A percentile compares a stretch with the other conserved stretches of the same genome.
Conservation (phyloP, 2,797 vertebrate species). For the Phrynocephalus forsythii region DNA sequence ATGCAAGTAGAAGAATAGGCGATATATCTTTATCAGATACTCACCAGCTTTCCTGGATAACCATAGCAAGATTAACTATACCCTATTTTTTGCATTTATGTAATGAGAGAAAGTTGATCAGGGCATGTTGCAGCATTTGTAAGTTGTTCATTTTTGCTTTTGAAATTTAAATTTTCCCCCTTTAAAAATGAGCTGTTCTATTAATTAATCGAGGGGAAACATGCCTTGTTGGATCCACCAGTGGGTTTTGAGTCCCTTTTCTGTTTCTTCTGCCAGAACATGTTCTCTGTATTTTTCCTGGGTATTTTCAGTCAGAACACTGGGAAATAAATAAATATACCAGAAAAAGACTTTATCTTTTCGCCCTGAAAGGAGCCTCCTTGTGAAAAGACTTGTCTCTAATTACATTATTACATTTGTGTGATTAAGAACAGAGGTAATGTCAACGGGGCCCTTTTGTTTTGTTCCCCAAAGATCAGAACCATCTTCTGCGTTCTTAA, state of each 20-base stretch:
- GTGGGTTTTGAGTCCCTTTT: too few species aligned
- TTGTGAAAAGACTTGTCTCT: background rate
- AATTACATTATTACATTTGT: too few species aligned
- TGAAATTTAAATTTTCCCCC: background rate
- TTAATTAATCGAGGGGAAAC: too few species aligned
- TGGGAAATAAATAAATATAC: background rate
- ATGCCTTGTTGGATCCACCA: too few species aligned
- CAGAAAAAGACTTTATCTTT: background rate
- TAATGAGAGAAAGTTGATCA: too few species aligned
- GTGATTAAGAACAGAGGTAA: background rate
- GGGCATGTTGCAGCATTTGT: background rate
- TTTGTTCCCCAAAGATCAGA: background rate
- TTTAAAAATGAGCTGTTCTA: background rate
- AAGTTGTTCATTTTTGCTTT: background rate
- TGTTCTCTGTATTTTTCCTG: background rate
- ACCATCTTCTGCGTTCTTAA: background rate
- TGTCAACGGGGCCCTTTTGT: background rate
- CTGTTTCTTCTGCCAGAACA: background rate
- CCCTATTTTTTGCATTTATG: too few species aligned
- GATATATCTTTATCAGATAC: too few species aligned
- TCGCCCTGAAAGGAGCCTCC: too few species aligned
- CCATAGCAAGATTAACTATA: too few species aligned
- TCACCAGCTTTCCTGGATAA: too few species aligned
- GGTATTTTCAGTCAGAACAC: background rate
- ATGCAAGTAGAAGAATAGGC: too few species aligned